These are phyloP conservation scores for Melipona bicolor DNA, from an alignment of 2,888 invertebrate species.

Conservation along the genomic window DNA sequence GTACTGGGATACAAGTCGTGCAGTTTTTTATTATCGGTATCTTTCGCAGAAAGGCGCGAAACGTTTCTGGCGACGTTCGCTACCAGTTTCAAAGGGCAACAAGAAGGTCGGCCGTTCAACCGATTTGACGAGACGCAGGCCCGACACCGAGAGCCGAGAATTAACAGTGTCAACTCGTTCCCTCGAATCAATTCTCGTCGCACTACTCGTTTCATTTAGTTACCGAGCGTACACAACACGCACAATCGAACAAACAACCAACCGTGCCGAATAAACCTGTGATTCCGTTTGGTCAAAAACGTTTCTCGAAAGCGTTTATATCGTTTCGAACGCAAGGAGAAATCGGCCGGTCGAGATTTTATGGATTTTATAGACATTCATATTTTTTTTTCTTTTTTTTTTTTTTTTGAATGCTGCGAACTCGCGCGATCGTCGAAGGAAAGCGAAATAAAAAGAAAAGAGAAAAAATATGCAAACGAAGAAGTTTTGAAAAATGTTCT, in stretches of 20 bases:
- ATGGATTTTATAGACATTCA: no score
- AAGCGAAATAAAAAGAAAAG: background rate
- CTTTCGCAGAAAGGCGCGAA: slow-evolving; percentile 2
- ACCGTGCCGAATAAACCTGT: slow-evolving; percentile 15
- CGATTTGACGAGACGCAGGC: slow-evolving; percentile 21
- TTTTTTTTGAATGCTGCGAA: background rate
- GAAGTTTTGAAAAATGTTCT: background rate
- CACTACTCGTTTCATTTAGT: slow-evolving; percentile 19
- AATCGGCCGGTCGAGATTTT: background rate
- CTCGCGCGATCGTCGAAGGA: background rate
- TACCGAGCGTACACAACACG: background rate
- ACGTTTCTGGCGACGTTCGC: background rate
- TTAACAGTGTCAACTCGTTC: slow-evolving; percentile 38
- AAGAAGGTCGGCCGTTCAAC: slow-evolving; percentile 38
- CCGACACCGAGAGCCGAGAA: slow-evolving; percentile 25
- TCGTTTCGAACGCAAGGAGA: background rate
- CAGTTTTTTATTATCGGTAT: no score
- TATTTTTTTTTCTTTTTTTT: no score
- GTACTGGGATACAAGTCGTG: no score
- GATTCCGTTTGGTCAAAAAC: slow-evolving; percentile 3
- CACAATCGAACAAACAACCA: slow-evolving; percentile 16
- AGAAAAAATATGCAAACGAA: background rate
- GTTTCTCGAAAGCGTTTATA: background rate
- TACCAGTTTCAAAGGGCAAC: slow-evolving; percentile 22
- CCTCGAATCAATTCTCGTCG: slow-evolving; percentile 42